Evolutionary conservation across 2,888 invertebrate genomes (phyloP).

Genomic region (Sceliomorpha sp.): DNA sequence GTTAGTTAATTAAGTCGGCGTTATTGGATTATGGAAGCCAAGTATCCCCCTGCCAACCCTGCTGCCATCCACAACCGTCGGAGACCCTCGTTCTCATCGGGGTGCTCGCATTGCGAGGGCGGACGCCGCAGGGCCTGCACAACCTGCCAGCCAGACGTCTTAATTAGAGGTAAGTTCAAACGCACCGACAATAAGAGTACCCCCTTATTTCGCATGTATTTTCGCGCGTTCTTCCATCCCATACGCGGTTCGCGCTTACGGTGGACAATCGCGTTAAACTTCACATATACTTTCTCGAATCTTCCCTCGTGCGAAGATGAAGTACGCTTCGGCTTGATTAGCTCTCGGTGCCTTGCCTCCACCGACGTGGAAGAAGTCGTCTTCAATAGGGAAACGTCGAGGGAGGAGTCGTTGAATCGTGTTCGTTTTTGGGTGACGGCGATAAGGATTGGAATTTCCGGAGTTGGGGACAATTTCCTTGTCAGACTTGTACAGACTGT

Average conservation of each 20-base stretch:
- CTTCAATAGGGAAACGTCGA: too few species aligned
- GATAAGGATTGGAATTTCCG: too few species aligned
- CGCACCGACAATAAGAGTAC: conserved; percentile 63
- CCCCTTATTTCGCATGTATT: conserved; percentile 55
- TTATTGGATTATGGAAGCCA: conserved; percentile 80
- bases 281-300: conserved; percentile 24
- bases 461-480: too few species aligned
- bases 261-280: conserved; percentile 39
- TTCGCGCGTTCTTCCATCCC: conserved; percentile 56
- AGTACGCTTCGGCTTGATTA: too few species aligned
- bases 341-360: too few species aligned
- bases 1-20: conserved; percentile 79
- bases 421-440: too few species aligned
- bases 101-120: conserved; percentile 70
- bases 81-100: conserved; percentile 61
- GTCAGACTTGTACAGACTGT: too few species aligned
- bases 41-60: conserved; percentile 60
- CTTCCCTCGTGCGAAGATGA: too few species aligned
- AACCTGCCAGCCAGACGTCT: conserved; percentile 74
- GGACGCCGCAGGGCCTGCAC: conserved; percentile 72
- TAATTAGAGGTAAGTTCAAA: conserved; percentile 78
- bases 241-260: conserved; percentile 25
- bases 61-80: conserved; percentile 47
- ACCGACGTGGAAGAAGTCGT: too few species aligned
- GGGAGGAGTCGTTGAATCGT: too few species aligned